Conservation (phyloP, 2,888 invertebrate genomes). For the Xanthorhoe spadicearia region DNA sequence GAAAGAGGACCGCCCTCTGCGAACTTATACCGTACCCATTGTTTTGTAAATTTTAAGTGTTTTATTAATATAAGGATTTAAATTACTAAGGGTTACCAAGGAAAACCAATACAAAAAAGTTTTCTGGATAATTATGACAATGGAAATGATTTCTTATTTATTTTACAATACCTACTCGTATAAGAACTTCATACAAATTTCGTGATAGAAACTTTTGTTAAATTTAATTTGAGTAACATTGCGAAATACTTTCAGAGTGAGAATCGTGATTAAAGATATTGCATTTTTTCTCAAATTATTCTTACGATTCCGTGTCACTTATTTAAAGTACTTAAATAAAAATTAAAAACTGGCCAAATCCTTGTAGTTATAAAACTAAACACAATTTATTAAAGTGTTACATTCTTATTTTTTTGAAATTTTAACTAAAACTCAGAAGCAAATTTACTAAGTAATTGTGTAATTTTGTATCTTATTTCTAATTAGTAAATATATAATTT, state of each 20-base stretch:
- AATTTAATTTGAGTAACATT: conserved; percentile 58
- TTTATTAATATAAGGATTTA: too few relatives aligned
- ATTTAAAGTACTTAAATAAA: background rate
- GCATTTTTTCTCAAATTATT: conserved; percentile 52
- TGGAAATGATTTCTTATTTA: background rate
- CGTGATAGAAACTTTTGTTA: conserved; percentile 52
- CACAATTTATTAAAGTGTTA: too few relatives aligned
- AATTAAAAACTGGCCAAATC: too few relatives aligned
- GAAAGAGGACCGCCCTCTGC: too few relatives aligned
- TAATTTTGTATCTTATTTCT: too few relatives aligned
- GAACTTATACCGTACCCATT: too few relatives aligned
- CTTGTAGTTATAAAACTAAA: background rate
- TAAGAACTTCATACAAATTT: conserved; percentile 45
- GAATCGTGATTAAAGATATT: conserved; percentile 41
- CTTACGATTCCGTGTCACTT: conserved; percentile 15
- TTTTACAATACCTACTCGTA: too few relatives aligned
- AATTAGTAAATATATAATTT: too few relatives aligned
- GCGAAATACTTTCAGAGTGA: conserved; percentile 50
- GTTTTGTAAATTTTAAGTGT: too few relatives aligned
- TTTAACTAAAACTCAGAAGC: too few relatives aligned
- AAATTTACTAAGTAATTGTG: too few relatives aligned
- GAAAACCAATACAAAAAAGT: background rate
- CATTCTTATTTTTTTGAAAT: too few relatives aligned
- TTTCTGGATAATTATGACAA: background rate
- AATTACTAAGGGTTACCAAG: background rate